Conservation (phyloP, 2,888 invertebrate genomes). For the Luperina testacea region DNA sequence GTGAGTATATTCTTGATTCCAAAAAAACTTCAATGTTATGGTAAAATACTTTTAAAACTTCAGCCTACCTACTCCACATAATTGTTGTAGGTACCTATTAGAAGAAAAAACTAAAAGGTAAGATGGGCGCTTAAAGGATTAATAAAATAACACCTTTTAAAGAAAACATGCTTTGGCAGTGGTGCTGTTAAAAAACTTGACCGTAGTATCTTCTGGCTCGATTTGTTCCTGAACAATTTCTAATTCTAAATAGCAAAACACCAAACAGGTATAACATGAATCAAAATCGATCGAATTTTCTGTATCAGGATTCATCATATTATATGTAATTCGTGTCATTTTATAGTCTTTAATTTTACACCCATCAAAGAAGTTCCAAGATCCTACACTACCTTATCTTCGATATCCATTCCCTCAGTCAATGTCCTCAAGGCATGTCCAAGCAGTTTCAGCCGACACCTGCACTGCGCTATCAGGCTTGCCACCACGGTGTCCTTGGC, state of each 20-base stretch:
- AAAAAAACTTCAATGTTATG: neutral
- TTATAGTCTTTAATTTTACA: neutral
- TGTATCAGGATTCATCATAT: neutral
- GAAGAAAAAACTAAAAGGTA: neutral
- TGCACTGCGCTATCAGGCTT: slow-evolving; percentile 85
- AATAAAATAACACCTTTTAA: neutral
- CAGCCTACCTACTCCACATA: neutral
- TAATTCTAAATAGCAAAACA: neutral
- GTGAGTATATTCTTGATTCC: neutral
- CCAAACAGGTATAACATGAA: neutral
- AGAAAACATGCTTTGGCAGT: neutral
- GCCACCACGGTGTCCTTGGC: slow-evolving; percentile 86
- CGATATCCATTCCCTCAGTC: slow-evolving; percentile 66
- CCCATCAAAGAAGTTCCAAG: neutral
- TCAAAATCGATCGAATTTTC: neutral
- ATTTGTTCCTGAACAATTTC: neutral
- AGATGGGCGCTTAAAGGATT: neutral
- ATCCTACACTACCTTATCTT: slow-evolving; percentile 54
- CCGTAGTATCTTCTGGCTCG: neutral
- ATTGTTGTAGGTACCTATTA: neutral
- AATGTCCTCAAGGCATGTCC: slow-evolving; percentile 78
- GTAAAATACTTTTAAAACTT: neutral
- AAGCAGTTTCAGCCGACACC: slow-evolving; percentile 85
- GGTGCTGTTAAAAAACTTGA: too few species aligned
- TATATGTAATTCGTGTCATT: too few species aligned